Conservation (phyloP, 2,113 vertebrate genomes). For the Recurvirostra avosetta region DNA sequence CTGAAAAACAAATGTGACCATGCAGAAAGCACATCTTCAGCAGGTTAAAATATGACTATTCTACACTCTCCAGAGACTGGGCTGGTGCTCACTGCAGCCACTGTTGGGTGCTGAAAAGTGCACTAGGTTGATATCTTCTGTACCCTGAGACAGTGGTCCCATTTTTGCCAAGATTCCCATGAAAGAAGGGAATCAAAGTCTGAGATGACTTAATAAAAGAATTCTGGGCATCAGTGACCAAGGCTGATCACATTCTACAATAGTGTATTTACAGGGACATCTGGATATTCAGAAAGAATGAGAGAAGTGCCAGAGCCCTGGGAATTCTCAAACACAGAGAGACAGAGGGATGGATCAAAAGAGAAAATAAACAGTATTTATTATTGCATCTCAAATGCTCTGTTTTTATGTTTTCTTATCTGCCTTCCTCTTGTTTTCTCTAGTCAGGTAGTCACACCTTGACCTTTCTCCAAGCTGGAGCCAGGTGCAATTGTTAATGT, state of each 20-base stretch:
- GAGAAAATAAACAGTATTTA: neutral
- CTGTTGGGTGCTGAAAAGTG: neutral
- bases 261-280: neutral
- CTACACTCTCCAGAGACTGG: neutral
- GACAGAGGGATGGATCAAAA: rapidly evolving
- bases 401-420: neutral
- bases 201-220: neutral
- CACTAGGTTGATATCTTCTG: neutral
- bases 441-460: too few relatives aligned
- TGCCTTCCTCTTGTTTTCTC: neutral
- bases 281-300: neutral
- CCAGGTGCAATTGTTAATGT: neutral
- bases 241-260: neutral
- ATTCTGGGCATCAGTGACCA: neutral
- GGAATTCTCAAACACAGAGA: neutral
- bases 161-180: neutral
- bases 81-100: neutral
- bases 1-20: neutral
- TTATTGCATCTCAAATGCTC: neutral
- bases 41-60: neutral
- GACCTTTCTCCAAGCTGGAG: neutral
- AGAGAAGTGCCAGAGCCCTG: neutral
- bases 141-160: neutral
- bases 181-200: neutral
- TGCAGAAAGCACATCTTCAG: neutral